Base-by-base conservation (phyloP, 2,797 vertebrate genomes). In the Discoglossus pictus region DNA sequence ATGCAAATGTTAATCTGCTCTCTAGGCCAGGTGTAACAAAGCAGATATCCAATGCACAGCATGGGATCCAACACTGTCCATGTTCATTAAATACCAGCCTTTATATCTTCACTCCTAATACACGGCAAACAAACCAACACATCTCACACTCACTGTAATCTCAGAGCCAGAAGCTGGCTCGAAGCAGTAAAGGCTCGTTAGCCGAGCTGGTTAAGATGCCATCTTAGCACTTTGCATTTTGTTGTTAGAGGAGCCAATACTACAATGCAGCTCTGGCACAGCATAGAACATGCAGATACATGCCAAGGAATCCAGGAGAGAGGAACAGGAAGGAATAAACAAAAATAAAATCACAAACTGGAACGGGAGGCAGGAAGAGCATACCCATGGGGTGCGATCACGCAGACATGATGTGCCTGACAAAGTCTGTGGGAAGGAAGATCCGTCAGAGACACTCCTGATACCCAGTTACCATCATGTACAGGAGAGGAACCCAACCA, bases 381-480 rank as follows among this genome's bases (percentile, higher is more conserved):
- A 76, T 88, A 88, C 87, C 85, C 84, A 81, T 79, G 2, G 76
- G 76, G 86, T 83, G 82, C 81, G 79, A 85, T 96, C 92, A 96
- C 91, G 90, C 92, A 83, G 92, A 92, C 91, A 96, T 88, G 94
- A 96, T 93, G 89, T 93, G 92, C 82, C 91, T 92, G 82, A 96
- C 93, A 89, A 97, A 95, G 38, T 86, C 94, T 96, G 93, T 85
- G 67, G 79, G 81, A 90, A 93, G 87, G 90, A 92, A 95, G 84
- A 93, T 43, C 55, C 36, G 40, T 50, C 54, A 52, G 60, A 58
- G 15, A 65, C 13, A 64, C 44, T n/a, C 20, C 12, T 21, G 36
- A 23, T 52, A 67, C 39, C 51, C 35, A 4, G 17, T n/a, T 38
- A 42, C 20, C 53, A 56, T 10, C 53, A 56, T 50, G 46, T 13